These are phyloP conservation scores for Parazoanthus swiftii DNA, from an alignment of 92 coral and sea anemone species.

Conservation along the genomic window DNA sequence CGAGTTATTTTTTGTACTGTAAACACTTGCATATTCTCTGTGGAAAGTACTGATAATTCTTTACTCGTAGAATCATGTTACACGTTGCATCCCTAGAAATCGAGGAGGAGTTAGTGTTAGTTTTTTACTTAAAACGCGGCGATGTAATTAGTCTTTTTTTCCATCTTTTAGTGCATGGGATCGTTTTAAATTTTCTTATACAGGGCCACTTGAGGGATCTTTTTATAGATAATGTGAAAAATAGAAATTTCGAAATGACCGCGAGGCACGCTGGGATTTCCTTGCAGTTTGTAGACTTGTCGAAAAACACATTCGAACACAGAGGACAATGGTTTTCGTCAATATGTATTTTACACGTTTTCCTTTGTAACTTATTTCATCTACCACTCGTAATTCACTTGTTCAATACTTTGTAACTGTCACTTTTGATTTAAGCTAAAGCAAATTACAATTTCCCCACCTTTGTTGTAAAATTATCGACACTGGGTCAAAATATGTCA, in stretches of 20 bases:
- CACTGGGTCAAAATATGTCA: background rate
- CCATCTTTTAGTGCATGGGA: no score
- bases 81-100: no score
- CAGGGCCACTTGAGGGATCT: background rate
- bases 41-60: no score
- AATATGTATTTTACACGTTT: background rate
- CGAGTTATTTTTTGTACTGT: no score
- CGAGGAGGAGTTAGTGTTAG: no score
- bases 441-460: background rate
- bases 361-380: background rate
- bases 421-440: background rate
- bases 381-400: background rate
- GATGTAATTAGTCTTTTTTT: no score
- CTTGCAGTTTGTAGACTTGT: background rate
- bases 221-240: no score
- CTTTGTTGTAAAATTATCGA: background rate
- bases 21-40: no score
- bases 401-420: background rate
- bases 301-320: background rate
- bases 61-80: no score
- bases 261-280: background rate
- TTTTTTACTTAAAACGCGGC: no score
- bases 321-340: background rate
- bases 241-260: background rate
- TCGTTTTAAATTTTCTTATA: no score